Evolutionary conservation across 2,888 invertebrate species (phyloP).

Genomic region (Oscheius sp.): DNA sequence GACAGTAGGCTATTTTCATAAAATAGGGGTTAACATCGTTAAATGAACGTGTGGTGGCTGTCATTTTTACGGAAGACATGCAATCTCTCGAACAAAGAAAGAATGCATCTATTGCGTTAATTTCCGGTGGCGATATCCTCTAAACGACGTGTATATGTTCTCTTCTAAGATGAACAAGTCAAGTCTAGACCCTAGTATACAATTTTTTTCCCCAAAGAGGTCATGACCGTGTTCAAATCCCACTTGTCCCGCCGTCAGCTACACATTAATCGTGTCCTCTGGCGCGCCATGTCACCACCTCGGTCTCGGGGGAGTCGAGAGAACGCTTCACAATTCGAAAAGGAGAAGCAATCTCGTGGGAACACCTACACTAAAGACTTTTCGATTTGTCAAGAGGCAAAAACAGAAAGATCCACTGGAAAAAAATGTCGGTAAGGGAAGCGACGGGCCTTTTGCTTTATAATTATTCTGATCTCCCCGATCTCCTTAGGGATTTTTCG

Average conservation of each 20-base stretch:
- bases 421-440: neutral
- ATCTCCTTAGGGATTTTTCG: slow-evolving; percentile 10
- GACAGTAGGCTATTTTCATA: neutral
- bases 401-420: neutral
- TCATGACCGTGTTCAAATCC: slow-evolving; percentile 34
- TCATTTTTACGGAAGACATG: too few species aligned
- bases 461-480: neutral
- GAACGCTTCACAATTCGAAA: slow-evolving; percentile 18
- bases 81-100: too few species aligned
- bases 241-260: slow-evolving; percentile 35
- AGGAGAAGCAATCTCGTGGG: slow-evolving; percentile 30
- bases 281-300: slow-evolving; percentile 40
- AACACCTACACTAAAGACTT: slow-evolving; percentile 17
- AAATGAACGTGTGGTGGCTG: too few species aligned
- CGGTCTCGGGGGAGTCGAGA: slow-evolving; percentile 17
- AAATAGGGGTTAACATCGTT: neutral
- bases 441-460: neutral
- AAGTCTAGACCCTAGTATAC: too few species aligned
- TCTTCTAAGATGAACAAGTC: too few species aligned
- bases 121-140: too few species aligned
- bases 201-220: too few species aligned
- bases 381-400: neutral
- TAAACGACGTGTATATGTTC: too few species aligned
- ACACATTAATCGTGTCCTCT: slow-evolving; percentile 40
- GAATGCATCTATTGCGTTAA: too few species aligned